phyloP scores from a whole-genome alignment of 2,797 vertebrate genomes.

The Propithecus perrieri region DNA sequence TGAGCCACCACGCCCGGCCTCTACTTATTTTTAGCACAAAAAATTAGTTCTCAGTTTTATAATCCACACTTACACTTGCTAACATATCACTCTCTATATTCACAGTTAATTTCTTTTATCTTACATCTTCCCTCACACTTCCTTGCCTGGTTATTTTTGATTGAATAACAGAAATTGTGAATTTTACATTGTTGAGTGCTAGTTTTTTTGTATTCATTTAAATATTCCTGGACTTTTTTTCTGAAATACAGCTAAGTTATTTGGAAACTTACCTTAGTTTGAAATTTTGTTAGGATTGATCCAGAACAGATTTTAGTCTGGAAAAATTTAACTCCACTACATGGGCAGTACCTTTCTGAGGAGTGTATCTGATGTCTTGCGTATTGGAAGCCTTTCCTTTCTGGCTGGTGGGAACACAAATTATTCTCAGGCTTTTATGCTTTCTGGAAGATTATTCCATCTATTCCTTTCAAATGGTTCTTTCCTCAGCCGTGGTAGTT shows the following conservation, averaged over 20 bases:
- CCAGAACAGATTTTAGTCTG: background rate
- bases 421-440: background rate
- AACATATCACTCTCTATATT: background rate
- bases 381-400: background rate
- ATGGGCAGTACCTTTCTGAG: background rate
- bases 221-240: background rate
- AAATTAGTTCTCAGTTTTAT: background rate
- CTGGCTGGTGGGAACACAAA: background rate
- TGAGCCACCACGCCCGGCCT: too few species aligned
- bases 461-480: background rate
- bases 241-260: background rate
- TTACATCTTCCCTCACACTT: background rate
- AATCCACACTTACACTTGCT: background rate
- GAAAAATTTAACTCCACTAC: background rate
- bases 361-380: background rate
- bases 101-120: background rate
- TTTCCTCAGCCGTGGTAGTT: background rate
- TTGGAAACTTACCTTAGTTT: background rate
- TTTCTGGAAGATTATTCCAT: background rate
- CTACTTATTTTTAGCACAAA: background rate
- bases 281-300: background rate
- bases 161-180: background rate
- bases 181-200: background rate
- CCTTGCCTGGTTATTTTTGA: background rate
- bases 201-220: background rate